Conservation (phyloP, 2,888 invertebrate species). For the Graphium colonna region DNA sequence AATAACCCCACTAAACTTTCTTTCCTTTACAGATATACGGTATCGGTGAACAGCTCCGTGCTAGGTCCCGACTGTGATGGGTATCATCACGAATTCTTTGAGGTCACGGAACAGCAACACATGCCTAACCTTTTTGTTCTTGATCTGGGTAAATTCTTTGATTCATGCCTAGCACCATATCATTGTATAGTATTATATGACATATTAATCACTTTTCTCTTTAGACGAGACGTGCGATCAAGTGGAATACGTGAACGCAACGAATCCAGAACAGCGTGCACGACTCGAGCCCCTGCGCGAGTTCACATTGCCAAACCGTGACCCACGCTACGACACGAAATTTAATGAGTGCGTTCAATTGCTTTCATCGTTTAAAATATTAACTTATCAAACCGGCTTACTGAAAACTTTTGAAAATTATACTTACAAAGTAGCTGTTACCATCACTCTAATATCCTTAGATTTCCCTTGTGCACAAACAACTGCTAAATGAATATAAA, state of each 20-base stretch:
- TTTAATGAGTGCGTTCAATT: conserved; percentile 21
- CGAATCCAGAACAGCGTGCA: conserved; percentile 34
- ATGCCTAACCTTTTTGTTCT: conserved; percentile 40
- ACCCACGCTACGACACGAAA: conserved; percentile 43
- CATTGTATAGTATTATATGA: too few relatives aligned
- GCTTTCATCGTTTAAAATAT: too few relatives aligned
- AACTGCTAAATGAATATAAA: too few relatives aligned
- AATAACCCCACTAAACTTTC: neutral
- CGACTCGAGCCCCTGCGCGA: conserved; percentile 62
- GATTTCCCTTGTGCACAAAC: too few relatives aligned
- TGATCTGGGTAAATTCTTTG: conserved; percentile 40
- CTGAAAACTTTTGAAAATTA: too few relatives aligned
- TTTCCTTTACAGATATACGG: conserved; percentile 47
- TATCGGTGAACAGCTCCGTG: conserved; percentile 60
- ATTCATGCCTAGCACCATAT: too few relatives aligned
- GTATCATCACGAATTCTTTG: conserved; percentile 56
- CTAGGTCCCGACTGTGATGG: conserved; percentile 55
- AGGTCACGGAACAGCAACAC: conserved; percentile 31
- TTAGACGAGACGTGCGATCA: conserved; percentile 48
- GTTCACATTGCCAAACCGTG: conserved; percentile 50
- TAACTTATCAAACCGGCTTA: too few relatives aligned
- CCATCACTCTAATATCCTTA: too few relatives aligned
- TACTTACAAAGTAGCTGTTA: too few relatives aligned
- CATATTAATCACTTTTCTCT: too few relatives aligned
- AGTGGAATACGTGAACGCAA: conserved; percentile 33